These are phyloP conservation scores for Atrina japonica DNA, from an alignment of 2,888 invertebrate species.

Conservation along the genomic window DNA sequence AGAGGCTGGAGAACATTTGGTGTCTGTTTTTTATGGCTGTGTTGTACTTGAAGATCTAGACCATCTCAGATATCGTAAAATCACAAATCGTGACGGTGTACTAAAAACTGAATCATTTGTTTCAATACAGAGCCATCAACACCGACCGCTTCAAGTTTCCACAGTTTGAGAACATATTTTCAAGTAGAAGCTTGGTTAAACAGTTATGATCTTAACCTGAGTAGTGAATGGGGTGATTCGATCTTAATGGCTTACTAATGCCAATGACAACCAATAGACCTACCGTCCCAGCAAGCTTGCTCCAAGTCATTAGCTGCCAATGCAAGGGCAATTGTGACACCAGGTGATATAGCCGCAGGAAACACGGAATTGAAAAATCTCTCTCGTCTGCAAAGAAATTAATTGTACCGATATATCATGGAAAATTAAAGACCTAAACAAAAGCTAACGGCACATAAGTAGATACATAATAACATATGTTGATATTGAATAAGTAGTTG, in stretches of 20 bases:
- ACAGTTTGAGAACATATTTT: conserved; percentile 2
- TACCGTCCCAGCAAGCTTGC: background rate
- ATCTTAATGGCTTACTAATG: background rate
- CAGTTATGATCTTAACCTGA: background rate
- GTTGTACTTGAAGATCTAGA: conserved; percentile 1
- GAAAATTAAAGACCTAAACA: background rate
- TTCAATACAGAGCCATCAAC: conserved; percentile 18
- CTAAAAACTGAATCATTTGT: background rate
- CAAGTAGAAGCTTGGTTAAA: background rate
- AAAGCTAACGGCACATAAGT: too few relatives aligned
- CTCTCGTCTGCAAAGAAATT: background rate
- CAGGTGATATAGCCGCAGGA: background rate
- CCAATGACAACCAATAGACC: background rate
- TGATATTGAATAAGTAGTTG: too few relatives aligned
- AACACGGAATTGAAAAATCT: background rate
- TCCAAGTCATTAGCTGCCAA: background rate
- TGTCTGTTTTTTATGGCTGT: background rate
- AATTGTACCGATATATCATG: background rate
- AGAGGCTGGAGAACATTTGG: conserved; percentile 1
- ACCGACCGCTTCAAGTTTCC: background rate
- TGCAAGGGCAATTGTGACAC: conserved; percentile 6
- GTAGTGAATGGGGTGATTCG: background rate
- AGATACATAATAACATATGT: too few relatives aligned
- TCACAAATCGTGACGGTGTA: conserved; percentile 8
- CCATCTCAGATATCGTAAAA: conserved; percentile 9